These are phyloP conservation scores for Emydoidea blandingii DNA, from an alignment of 2,797 vertebrate species.

Conservation along the genomic window DNA sequence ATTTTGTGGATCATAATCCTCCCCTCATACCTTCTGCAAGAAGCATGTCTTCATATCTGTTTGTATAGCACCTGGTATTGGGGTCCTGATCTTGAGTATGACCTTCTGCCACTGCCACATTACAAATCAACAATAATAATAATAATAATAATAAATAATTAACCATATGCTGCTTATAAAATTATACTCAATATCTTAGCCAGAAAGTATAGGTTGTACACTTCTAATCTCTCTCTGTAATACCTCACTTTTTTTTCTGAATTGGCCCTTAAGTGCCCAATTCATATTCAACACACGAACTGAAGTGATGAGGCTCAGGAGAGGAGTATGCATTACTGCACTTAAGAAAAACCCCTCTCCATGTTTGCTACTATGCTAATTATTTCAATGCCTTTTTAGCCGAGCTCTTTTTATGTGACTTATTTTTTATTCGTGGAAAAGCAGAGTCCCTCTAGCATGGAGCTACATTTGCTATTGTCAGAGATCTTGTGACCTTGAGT, in stretches of 20 bases:
- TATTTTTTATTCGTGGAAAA: neutral
- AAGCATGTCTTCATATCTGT: neutral
- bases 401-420: neutral
- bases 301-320: neutral
- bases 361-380: neutral
- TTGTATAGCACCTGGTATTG: neutral
- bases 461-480: neutral
- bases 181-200: fast-evolving
- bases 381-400: neutral
- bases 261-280: neutral
- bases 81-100: neutral
- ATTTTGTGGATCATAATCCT: neutral
- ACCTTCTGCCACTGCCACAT: neutral
- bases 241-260: neutral
- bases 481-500: slow-evolving; percentile 7
- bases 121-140: neutral
- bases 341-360: neutral
- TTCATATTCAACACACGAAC: slow-evolving; percentile 24
- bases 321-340: neutral
- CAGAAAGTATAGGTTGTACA: neutral
- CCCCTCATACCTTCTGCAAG: neutral
- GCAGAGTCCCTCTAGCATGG: neutral
- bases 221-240: neutral
- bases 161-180: neutral
- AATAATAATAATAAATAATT: neutral